Evolutionary conservation across 2,113 vertebrate species (phyloP).

Genomic region (Physeter macrocephalus): DNA sequence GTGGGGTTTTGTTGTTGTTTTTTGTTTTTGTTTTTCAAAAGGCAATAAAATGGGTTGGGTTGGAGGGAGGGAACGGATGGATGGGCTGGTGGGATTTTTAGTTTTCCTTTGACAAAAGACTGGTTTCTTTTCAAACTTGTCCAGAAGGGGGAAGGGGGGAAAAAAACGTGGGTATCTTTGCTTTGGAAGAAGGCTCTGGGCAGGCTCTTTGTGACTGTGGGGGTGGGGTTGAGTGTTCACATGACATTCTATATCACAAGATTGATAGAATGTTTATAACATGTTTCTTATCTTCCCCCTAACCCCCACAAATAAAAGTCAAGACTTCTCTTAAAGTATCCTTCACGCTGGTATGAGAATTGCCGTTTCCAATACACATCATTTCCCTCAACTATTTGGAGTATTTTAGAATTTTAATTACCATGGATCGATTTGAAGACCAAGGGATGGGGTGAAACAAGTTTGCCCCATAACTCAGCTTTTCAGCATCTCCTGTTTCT

Average conservation of each 20-base stretch:
- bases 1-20: slow-evolving; percentile 22
- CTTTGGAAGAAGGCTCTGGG: slow-evolving; percentile 21
- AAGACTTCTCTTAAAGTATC: slow-evolving; percentile 46
- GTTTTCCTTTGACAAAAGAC: slow-evolving; percentile 64
- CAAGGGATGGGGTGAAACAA: background rate
- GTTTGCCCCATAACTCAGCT: background rate
- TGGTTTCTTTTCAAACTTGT: slow-evolving; percentile 54
- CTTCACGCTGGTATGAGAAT: slow-evolving; percentile 43
- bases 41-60: slow-evolving; percentile 40
- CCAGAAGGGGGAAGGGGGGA: background rate
- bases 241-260: slow-evolving; percentile 56
- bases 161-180: slow-evolving; percentile 17
- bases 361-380: slow-evolving; percentile 10
- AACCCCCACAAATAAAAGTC: slow-evolving; percentile 49
- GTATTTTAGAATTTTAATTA: slow-evolving; percentile 37
- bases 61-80: background rate
- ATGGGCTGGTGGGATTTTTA: slow-evolving; percentile 41
- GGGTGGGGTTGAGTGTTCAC: slow-evolving; percentile 58
- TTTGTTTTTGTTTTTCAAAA: background rate
- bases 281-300: slow-evolving; percentile 63
- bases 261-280: slow-evolving; percentile 64
- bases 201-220: slow-evolving; percentile 57
- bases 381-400: background rate
- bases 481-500: slow-evolving; percentile 42
- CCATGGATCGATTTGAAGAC: background rate